phyloP scores from a whole-genome alignment of 2,888 invertebrate genomes.

The Esperia sulphurella region DNA sequence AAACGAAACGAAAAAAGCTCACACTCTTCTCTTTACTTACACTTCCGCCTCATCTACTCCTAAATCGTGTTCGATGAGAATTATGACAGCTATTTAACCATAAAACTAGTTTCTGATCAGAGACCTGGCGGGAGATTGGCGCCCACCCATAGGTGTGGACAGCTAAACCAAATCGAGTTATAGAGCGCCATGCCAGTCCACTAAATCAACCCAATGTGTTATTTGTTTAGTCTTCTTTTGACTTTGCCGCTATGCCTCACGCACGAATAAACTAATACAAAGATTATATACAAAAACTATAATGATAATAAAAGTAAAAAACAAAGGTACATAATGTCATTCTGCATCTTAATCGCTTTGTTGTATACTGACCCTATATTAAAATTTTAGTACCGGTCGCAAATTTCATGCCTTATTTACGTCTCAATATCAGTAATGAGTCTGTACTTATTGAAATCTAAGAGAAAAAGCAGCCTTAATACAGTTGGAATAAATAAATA shows the following conservation, averaged over 20 bases:
- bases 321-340: no score
- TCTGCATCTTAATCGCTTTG: no score
- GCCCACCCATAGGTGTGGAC: conserved; percentile 67
- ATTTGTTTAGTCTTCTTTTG: conserved; percentile 51
- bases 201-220: conserved; percentile 55
- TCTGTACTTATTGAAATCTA: background rate
- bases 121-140: conserved; percentile 41
- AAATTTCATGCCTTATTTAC: conserved; percentile 17
- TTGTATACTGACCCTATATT: no score
- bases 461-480: conserved; percentile 32
- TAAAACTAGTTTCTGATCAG: conserved; percentile 41
- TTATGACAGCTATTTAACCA: conserved; percentile 39
- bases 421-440: conserved; percentile 18
- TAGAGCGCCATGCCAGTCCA: conserved; percentile 26
- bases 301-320: no score
- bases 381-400: no score
- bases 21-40: conserved; percentile 1
- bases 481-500: conserved; percentile 53
- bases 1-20: background rate
- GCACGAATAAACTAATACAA: background rate
- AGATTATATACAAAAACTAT: no score
- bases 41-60: conserved; percentile 5
- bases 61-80: conserved; percentile 26
- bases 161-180: conserved; percentile 32
- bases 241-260: conserved; percentile 27